These are phyloP conservation scores for Pachyramphus minor DNA, from an alignment of 2,113 vertebrate genomes.

Conservation along the genomic window DNA sequence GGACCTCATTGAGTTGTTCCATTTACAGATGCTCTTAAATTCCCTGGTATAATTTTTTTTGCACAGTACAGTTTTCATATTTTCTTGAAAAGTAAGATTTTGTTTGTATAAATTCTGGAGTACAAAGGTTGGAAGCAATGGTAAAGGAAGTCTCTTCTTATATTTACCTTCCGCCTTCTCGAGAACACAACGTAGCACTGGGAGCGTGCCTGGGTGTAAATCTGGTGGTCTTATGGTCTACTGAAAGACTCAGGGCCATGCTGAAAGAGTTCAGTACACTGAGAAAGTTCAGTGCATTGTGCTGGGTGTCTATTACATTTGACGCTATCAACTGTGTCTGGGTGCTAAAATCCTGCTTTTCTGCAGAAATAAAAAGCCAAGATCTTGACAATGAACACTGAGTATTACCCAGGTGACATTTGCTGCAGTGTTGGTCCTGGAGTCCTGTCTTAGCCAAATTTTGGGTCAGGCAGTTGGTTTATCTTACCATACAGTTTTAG, in stretches of 20 bases:
- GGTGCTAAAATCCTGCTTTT: background rate
- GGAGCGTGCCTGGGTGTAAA: background rate
- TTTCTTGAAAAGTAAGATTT: background rate
- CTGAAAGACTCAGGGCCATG: background rate
- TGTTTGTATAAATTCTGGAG: background rate
- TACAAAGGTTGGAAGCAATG: background rate
- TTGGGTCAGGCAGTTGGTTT: background rate
- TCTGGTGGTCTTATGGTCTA: background rate
- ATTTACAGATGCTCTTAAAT: background rate
- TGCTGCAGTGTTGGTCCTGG: background rate
- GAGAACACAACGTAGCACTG: background rate
- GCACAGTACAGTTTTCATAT: background rate
- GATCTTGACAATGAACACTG: background rate
- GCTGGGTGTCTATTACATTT: background rate
- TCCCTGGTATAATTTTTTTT: background rate
- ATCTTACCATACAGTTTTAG: background rate
- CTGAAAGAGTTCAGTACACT: too few species aligned
- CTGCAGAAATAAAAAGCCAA: background rate
- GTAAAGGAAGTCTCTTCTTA: background rate
- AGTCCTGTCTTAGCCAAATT: background rate
- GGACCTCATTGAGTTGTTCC: background rate
- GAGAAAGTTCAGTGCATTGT: background rate
- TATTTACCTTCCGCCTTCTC: background rate
- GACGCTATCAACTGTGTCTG: background rate
- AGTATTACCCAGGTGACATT: background rate